A percentile compares a stretch with the other conserved stretches of the same genome.
Evolutionary conservation across 2,888 invertebrate genomes (phyloP).

Genomic region (Rhogogaster chlorosoma): DNA sequence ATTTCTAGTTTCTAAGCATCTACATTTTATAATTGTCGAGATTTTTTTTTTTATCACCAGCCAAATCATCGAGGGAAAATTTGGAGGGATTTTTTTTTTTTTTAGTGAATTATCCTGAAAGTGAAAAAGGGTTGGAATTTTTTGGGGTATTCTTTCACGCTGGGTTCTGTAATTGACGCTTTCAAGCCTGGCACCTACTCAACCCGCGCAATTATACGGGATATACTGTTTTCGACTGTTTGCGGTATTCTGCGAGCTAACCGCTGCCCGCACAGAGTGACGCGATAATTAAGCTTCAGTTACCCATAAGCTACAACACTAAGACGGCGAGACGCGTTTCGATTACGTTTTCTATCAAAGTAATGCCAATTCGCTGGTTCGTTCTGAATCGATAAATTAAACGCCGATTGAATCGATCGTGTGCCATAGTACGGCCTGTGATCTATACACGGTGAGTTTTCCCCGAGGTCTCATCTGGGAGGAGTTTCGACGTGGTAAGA

Average conservation of each 20-base stretch:
- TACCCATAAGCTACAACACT: neutral
- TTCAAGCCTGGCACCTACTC: neutral
- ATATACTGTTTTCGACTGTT: constrained; percentile 24
- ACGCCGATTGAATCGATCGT: neutral
- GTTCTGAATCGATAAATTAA: neutral
- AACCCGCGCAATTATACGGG: neutral
- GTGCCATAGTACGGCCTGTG: neutral
- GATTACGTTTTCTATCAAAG: neutral
- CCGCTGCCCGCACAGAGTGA: constrained; percentile 16
- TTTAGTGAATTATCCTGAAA: neutral
- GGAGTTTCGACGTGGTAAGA: too few relatives aligned
- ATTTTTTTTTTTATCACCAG: neutral
- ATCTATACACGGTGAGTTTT: too few relatives aligned
- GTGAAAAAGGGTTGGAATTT: neutral
- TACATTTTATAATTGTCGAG: too few relatives aligned
- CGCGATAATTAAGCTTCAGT: constrained; percentile 31
- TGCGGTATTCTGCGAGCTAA: constrained; percentile 19
- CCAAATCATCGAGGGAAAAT: too few relatives aligned
- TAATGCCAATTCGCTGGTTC: neutral
- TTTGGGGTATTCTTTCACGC: neutral
- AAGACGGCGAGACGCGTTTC: constrained; percentile 10
- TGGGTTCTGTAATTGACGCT: neutral
- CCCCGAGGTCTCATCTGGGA: too few relatives aligned
- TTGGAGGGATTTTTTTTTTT: too few relatives aligned
- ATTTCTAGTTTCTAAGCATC: too few relatives aligned